phyloP scores from a whole-genome alignment of 2,797 vertebrate species.

The Steatocranus sp. region DNA sequence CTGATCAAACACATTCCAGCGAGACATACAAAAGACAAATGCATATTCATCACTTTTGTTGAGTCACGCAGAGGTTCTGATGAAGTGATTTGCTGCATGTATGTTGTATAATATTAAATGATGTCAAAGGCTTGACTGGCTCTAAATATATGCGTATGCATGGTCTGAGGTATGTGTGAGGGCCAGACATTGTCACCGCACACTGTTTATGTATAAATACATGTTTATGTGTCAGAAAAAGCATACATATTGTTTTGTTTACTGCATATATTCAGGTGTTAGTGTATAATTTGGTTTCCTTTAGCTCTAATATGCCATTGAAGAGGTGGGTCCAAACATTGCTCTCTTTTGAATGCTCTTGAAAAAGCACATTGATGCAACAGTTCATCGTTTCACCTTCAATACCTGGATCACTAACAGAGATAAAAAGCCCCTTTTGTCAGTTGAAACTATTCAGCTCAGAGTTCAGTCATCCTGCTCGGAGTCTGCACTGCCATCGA shows the following conservation, averaged over 20 bases:
- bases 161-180: background rate
- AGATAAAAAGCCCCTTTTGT: background rate
- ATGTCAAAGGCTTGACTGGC: background rate
- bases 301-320: background rate
- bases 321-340: background rate
- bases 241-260: background rate
- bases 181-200: background rate
- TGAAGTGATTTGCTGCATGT: background rate
- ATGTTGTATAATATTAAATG: background rate
- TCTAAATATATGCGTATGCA: background rate
- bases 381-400: background rate
- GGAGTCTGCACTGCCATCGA: background rate
- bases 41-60: background rate
- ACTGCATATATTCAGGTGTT: background rate
- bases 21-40: background rate
- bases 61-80: background rate
- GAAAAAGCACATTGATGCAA: background rate
- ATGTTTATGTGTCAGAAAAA: background rate
- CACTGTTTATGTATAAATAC: background rate
- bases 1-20: background rate
- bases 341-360: background rate
- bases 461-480: background rate
- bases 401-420: background rate
- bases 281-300: background rate
- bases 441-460: background rate